A percentile compares a stretch with the other conserved stretches of the same genome.
phyloP scores from a whole-genome alignment of 2,113 vertebrate genomes.

The Forbesichthys papilliferus region DNA sequence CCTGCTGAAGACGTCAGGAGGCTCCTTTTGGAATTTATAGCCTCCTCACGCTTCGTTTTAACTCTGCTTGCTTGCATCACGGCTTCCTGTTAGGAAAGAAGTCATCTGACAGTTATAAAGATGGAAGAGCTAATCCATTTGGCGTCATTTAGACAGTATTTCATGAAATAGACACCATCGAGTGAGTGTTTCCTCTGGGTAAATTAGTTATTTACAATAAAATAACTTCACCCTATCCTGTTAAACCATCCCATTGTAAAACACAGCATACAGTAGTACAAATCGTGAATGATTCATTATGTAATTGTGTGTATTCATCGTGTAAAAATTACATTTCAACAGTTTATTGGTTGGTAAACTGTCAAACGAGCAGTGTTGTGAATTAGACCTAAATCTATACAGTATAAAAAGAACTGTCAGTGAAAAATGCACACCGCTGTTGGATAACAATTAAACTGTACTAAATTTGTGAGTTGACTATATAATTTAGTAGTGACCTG shows the following conservation, averaged over 20 bases:
- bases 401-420: not conserved
- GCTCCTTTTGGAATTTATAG: constrained; percentile 37
- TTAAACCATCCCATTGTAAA: too few relatives aligned
- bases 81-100: constrained; percentile 26
- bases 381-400: too few relatives aligned
- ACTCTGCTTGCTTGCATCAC: constrained; percentile 33
- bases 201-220: too few relatives aligned
- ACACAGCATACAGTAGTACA: too few relatives aligned
- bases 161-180: constrained; percentile 29
- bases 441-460: too few relatives aligned
- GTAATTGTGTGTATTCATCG: constrained; percentile 30
- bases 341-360: constrained; percentile 40
- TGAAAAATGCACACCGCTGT: too few relatives aligned
- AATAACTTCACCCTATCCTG: constrained; percentile 7
- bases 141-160: constrained; percentile 22
- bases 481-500: too few relatives aligned
- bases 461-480: too few relatives aligned
- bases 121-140: constrained; percentile 39
- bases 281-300: constrained; percentile 20
- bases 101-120: constrained; percentile 17
- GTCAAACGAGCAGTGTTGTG: too few relatives aligned
- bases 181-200: not conserved
- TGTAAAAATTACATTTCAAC: constrained; percentile 26
- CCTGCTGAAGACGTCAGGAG: constrained; percentile 52
- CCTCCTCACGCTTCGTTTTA: constrained; percentile 35